A percentile compares a stretch with the other conserved stretches of the same genome.
These are phyloP conservation scores for Sylvia borin DNA, from an alignment of 2,797 vertebrate species.

Conservation along the genomic window DNA sequence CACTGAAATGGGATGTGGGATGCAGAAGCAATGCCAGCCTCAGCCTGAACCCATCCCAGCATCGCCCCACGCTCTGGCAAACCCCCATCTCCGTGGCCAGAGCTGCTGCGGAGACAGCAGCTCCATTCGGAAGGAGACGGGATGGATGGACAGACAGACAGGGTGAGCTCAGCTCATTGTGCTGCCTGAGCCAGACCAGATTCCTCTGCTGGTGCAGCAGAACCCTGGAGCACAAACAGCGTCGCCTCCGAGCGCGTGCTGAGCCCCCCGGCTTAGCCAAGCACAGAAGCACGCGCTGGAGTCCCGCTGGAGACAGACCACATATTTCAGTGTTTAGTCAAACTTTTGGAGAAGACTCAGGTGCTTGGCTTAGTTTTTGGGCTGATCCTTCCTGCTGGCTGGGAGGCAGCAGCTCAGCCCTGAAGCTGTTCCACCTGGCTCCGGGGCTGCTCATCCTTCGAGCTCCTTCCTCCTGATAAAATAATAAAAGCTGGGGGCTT, in stretches of 20 bases:
- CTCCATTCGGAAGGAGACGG: neutral
- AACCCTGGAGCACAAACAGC: neutral
- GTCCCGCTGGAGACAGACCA: neutral
- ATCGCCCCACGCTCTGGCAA: accelerated
- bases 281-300: neutral
- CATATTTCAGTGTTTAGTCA: slow-evolving; percentile 3
- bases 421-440: neutral
- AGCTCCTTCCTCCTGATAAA: neutral
- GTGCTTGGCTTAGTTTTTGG: slow-evolving; percentile 1
- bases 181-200: neutral
- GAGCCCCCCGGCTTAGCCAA: neutral
- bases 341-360: neutral
- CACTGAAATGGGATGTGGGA: neutral
- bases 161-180: neutral
- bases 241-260: neutral
- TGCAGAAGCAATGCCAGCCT: accelerated
- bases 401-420: neutral
- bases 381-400: neutral
- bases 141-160: neutral
- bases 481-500: neutral
- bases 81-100: neutral
- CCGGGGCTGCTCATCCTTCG: neutral
- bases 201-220: neutral
- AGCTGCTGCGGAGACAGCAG: neutral
- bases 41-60: neutral